These are phyloP conservation scores for Leptinotarsa texana DNA, from an alignment of 1,140 invertebrate genomes.

Conservation along the genomic window DNA sequence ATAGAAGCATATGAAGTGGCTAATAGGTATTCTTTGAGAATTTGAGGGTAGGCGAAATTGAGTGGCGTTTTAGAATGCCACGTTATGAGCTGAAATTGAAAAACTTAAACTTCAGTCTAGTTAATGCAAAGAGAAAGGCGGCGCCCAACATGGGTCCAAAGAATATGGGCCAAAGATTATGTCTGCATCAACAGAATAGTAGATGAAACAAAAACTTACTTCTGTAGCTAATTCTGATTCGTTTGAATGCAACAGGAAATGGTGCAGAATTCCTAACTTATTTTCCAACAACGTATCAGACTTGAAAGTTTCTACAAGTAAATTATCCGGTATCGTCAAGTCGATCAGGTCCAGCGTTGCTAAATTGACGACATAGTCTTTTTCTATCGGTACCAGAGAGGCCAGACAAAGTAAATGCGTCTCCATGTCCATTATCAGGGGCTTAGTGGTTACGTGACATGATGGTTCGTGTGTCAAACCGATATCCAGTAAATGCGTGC, in stretches of 20 bases:
- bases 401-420: slow-evolving; percentile 67
- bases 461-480: slow-evolving; percentile 78
- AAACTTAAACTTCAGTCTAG: no score
- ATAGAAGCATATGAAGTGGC: slow-evolving; percentile 72
- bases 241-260: slow-evolving; percentile 73
- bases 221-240: slow-evolving; percentile 73
- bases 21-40: slow-evolving; percentile 79
- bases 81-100: slow-evolving; percentile 54
- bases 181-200: neutral
- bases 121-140: no score
- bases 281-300: slow-evolving; percentile 68
- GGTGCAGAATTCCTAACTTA: slow-evolving; percentile 76
- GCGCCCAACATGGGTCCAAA: no score
- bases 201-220: slow-evolving; percentile 49
- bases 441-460: slow-evolving; percentile 73
- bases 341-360: slow-evolving; percentile 72
- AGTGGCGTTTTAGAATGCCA: slow-evolving; percentile 59
- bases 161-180: no score
- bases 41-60: slow-evolving; percentile 60
- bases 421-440: slow-evolving; percentile 58
- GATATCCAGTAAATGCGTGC: slow-evolving; percentile 79
- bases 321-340: slow-evolving; percentile 64
- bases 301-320: slow-evolving; percentile 70
- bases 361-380: slow-evolving; percentile 66
- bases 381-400: slow-evolving; percentile 63